Percentiles rank a stretch among this genome's conserved stretches.
Conservation (phyloP, 2,113 vertebrate genomes). For the Heterochromis multidens region DNA sequence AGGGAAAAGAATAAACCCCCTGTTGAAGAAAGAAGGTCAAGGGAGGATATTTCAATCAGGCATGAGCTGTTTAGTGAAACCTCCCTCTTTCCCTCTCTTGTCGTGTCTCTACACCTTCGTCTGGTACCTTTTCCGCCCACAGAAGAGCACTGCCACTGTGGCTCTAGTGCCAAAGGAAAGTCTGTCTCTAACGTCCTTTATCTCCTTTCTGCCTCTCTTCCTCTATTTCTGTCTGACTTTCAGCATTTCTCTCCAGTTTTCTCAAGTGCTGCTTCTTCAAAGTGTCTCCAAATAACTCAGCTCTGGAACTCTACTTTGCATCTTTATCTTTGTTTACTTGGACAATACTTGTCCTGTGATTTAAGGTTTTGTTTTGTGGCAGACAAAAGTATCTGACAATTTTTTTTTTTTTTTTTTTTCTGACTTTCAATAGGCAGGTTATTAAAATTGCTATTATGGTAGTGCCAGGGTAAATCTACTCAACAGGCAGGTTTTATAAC, state of each 20-base stretch:
- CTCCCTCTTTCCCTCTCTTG: slow-evolving; percentile 26
- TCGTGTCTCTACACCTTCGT: slow-evolving; percentile 7
- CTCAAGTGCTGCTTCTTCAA: slow-evolving; percentile 70
- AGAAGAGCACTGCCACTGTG: slow-evolving; percentile 58
- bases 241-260: slow-evolving; percentile 50
- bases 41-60: slow-evolving; percentile 25
- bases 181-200: slow-evolving; percentile 16
- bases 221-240: slow-evolving; percentile 42
- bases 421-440: slow-evolving; percentile 3
- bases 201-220: slow-evolving; percentile 4
- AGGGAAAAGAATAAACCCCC: background rate
- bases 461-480: slow-evolving; percentile 18
- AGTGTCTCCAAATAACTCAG: slow-evolving; percentile 56
- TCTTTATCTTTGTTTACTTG: slow-evolving; percentile 49
- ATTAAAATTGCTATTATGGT: slow-evolving; percentile 8
- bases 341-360: slow-evolving; percentile 22
- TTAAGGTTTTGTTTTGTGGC: slow-evolving; percentile 27
- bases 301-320: slow-evolving; percentile 42
- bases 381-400: slow-evolving; percentile 1
- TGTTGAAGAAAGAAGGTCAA: background rate
- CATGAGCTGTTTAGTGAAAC: slow-evolving; percentile 19
- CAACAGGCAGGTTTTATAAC: slow-evolving; percentile 33
- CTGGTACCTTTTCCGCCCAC: slow-evolving; percentile 34
- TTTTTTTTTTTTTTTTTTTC: background rate
- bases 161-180: slow-evolving; percentile 62